Percentiles rank a stretch among this genome's conserved stretches.
phyloP scores from a whole-genome alignment of 2,888 invertebrate genomes.

The Empis stercorea region DNA sequence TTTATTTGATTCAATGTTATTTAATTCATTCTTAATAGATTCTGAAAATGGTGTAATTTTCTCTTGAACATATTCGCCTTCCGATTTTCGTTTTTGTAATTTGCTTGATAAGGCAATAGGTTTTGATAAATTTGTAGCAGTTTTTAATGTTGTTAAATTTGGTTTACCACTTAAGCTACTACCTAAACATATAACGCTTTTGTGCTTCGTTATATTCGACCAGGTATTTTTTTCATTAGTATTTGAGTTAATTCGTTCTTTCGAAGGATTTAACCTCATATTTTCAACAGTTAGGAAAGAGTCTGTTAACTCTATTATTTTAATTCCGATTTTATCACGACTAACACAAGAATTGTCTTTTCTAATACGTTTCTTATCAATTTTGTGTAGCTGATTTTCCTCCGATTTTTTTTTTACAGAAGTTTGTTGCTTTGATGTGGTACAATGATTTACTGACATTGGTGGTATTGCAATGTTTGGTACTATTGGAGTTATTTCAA shows the following conservation, averaged over 20 bases:
- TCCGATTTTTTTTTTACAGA: too few species aligned
- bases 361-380: slow-evolving; percentile 2
- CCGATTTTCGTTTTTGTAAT: background rate
- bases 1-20: background rate
- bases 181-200: slow-evolving; percentile 36
- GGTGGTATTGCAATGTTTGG: slow-evolving; percentile 24
- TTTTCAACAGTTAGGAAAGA: slow-evolving; percentile 1
- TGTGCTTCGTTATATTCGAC: slow-evolving; percentile 52
- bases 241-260: slow-evolving; percentile 42
- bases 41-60: too few species aligned
- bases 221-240: slow-evolving; percentile 17
- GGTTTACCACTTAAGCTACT: slow-evolving; percentile 56
- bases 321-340: background rate
- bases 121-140: slow-evolving; percentile 41
- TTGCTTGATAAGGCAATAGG: background rate
- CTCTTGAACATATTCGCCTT: too few species aligned
- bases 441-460: slow-evolving; percentile 23
- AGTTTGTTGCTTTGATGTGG: background rate
- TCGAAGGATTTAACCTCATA: too few species aligned
- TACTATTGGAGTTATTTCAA: slow-evolving; percentile 73
- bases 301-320: background rate
- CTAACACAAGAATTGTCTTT: slow-evolving; percentile 1
- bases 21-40: background rate
- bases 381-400: background rate
- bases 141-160: slow-evolving; percentile 77